A percentile compares a stretch with the other conserved stretches of the same genome.
These are phyloP conservation scores for Drosophila orena DNA, from an alignment of 1,140 invertebrate genomes.

Conservation along the genomic window DNA sequence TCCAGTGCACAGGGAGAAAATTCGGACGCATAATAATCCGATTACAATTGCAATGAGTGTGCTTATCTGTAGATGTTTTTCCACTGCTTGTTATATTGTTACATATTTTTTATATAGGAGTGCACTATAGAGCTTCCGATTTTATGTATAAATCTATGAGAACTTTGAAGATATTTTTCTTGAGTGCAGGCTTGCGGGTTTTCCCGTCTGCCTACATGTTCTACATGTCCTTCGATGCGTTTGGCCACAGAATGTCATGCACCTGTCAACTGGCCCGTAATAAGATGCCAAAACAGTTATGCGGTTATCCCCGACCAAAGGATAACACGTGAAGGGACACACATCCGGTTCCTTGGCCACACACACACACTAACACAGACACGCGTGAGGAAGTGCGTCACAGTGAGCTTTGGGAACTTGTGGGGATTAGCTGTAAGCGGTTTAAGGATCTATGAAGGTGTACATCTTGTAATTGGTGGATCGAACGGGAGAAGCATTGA, in stretches of 20 bases:
- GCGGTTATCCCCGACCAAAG: constrained; percentile 57
- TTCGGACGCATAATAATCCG: no score
- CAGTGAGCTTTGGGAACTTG: constrained; percentile 44
- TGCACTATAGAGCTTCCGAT: no score
- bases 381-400: constrained; percentile 43
- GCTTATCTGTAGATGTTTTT: no score
- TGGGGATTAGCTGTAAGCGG: constrained; percentile 30
- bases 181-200: neutral
- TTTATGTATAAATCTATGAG: no score
- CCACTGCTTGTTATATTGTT: no score
- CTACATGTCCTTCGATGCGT: constrained; percentile 44
- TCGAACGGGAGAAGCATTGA: constrained; percentile 2
- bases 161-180: neutral
- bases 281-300: constrained; percentile 83
- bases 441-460: constrained; percentile 28
- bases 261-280: constrained; percentile 77
- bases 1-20: constrained; percentile 2
- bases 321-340: constrained; percentile 55
- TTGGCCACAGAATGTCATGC: constrained; percentile 79
- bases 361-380: neutral
- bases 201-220: constrained; percentile 18
- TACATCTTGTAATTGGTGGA: constrained; percentile 25
- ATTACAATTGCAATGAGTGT: no score
- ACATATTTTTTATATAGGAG: no score
- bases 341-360: constrained; percentile 19